Evolutionary conservation across 2,113 vertebrate species (phyloP).

Genomic region (Etheostoma spectabile): DNA sequence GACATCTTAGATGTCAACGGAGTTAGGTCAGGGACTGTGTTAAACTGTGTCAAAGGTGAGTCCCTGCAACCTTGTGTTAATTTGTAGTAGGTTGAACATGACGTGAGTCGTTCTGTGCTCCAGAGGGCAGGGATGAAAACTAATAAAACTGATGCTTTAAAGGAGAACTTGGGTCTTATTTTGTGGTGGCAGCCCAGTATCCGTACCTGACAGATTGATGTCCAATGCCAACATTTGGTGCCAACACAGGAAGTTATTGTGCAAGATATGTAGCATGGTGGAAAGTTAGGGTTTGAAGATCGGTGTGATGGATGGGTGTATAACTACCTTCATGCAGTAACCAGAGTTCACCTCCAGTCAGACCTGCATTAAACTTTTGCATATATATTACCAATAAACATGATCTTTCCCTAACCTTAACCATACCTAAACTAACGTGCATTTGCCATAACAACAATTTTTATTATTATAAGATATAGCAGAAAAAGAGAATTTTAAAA

Average conservation of each 20-base stretch:
- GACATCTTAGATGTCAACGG: conserved; percentile 21
- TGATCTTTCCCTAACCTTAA: background rate
- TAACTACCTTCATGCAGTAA: background rate
- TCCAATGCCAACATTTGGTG: background rate
- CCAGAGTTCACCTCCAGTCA: background rate
- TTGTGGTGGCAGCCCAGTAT: background rate
- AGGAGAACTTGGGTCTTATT: background rate
- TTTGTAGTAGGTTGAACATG: background rate
- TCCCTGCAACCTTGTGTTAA: background rate
- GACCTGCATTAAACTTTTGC: background rate
- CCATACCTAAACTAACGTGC: background rate
- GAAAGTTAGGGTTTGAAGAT: background rate
- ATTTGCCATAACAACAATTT: background rate
- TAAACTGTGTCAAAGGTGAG: conserved; percentile 50
- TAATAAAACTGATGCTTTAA: conserved; percentile 18
- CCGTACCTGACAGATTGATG: background rate
- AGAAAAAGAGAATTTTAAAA: background rate
- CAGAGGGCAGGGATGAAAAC: background rate
- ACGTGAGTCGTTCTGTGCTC: background rate
- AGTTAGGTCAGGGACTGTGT: conserved; percentile 18
- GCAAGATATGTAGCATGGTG: background rate
- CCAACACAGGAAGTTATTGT: background rate
- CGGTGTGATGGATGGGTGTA: too few relatives aligned
- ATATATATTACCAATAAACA: background rate
- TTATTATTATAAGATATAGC: background rate